These are phyloP conservation scores for Cirrhinus molitorella DNA, from an alignment of 2,797 vertebrate species.

Conservation along the genomic window DNA sequence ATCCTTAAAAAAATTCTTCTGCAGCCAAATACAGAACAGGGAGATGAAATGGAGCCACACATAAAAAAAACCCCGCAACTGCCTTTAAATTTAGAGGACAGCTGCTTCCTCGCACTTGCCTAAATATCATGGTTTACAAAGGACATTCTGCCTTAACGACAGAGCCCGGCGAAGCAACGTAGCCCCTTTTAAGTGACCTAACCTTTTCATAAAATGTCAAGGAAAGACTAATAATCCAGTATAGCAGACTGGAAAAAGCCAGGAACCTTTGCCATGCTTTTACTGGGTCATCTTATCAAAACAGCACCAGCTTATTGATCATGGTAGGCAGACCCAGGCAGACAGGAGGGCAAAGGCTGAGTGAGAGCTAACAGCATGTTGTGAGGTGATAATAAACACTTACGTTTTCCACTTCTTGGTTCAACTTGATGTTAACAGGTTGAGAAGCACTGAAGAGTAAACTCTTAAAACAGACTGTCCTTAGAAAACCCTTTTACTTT, in stretches of 20 bases:
- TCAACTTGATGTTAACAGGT: background rate
- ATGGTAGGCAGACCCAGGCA: background rate
- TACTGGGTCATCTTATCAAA: conserved; percentile 58
- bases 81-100: conserved; percentile 52
- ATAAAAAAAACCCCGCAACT: background rate
- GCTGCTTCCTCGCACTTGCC: conserved; percentile 11
- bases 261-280: conserved; percentile 54
- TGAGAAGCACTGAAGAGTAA: background rate
- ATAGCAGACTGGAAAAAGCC: conserved; percentile 50
- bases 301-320: conserved; percentile 34
- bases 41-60: background rate
- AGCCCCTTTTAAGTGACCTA: conserved; percentile 59
- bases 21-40: conserved; percentile 3
- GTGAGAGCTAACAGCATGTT: conserved; percentile 3
- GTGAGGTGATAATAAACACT: conserved; percentile 33
- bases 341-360: background rate
- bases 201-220: conserved; percentile 73
- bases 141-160: conserved; percentile 51
- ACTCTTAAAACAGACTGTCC: conserved; percentile 11
- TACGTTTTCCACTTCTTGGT: conserved; percentile 32
- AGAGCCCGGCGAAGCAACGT: conserved; percentile 23
- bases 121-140: conserved; percentile 61
- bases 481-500: background rate
- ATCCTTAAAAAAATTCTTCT: conserved; percentile 16
- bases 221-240: conserved; percentile 64